These are phyloP conservation scores for Aquatica leii DNA, from an alignment of 2,888 invertebrate species.

Conservation along the genomic window DNA sequence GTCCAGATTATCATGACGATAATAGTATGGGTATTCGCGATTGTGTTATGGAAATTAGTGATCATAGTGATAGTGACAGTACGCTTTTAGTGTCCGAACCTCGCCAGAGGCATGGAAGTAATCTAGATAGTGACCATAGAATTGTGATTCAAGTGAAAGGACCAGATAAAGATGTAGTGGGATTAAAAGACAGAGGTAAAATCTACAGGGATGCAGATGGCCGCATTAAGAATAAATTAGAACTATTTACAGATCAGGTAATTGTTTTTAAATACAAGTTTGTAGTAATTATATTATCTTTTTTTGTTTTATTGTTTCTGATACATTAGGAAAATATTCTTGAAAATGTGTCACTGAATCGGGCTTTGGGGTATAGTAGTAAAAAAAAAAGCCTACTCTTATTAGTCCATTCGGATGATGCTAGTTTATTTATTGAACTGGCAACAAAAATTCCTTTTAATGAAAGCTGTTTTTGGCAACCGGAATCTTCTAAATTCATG, in stretches of 20 bases:
- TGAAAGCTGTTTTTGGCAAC: too few species aligned
- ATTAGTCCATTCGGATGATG: too few species aligned
- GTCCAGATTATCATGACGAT: constrained; percentile 89
- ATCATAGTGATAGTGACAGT: constrained; percentile 89
- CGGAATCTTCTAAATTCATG: too few species aligned
- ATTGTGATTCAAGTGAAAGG: constrained; percentile 85
- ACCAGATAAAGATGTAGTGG: constrained; percentile 60
- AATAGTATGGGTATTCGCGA: constrained; percentile 84
- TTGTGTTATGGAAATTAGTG: constrained; percentile 86
- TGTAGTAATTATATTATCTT: too few species aligned
- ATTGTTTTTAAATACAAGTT: too few species aligned
- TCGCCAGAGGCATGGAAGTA: constrained; percentile 64
- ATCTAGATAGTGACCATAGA: constrained; percentile 74
- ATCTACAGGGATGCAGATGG: constrained; percentile 21
- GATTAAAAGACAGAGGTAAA: constrained; percentile 55
- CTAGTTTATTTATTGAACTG: too few species aligned
- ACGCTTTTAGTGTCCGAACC: constrained; percentile 86
- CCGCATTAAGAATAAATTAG: constrained; percentile 17
- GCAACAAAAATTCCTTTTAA: too few species aligned
- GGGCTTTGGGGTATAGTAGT: too few species aligned
- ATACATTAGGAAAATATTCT: background rate
- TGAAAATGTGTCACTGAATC: too few species aligned
- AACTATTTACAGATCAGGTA: constrained; percentile 30
- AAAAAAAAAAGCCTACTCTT: too few species aligned
- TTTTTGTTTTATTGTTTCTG: background rate